Base-by-base conservation (phyloP, 2,797 vertebrate genomes). In the Thunnus albacares region DNA sequence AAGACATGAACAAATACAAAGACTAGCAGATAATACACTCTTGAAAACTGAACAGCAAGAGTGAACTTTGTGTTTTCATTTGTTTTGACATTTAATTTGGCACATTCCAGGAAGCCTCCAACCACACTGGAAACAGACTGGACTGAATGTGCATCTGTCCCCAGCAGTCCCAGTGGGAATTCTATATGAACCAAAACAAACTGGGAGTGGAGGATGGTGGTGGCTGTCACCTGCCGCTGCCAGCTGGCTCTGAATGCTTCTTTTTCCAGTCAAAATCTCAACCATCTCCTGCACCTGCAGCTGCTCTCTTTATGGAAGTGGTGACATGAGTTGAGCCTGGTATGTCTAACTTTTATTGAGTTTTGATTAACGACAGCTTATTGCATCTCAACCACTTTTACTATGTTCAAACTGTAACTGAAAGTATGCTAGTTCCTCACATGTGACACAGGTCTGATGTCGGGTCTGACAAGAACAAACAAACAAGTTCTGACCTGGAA, bases 71-170 rank as follows among this genome's bases (percentile, higher is more conserved):
- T 62, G 65, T 47, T 66, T 67, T 56, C 55, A 62, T 67, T 76
- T 69, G 65, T 74, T 87, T 71, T 85, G 87, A 85, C 79, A 69
- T 80, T 66, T 86, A 60, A 80, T 85, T 79, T 73, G 70, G 53
- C 71, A 30, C 26, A 45, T 56, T 26, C 28, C 72, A 70, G 80
- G 80, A 86, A 76, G 71, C 59, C 49, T 43, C 30, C 4, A 35
- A 63, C 47, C 35, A 10, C 67, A 45, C 30, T 71, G 77, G 77
- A 84, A 81, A 77, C 79, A 69, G 5, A 9, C 13, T 43, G 83
- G 61, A 45, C 2, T 83, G 75, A 79, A 45, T 60, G 74, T 86
- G 83, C 86, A 88, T 91, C 83, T 94, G 91, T 91, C 81, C 65
- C n/a, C 72, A 24, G 61, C 47, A 38, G 73, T 82, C 85, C 71